Conservation (phyloP, 2,888 invertebrate species). For the Bedellia somnulentella region DNA sequence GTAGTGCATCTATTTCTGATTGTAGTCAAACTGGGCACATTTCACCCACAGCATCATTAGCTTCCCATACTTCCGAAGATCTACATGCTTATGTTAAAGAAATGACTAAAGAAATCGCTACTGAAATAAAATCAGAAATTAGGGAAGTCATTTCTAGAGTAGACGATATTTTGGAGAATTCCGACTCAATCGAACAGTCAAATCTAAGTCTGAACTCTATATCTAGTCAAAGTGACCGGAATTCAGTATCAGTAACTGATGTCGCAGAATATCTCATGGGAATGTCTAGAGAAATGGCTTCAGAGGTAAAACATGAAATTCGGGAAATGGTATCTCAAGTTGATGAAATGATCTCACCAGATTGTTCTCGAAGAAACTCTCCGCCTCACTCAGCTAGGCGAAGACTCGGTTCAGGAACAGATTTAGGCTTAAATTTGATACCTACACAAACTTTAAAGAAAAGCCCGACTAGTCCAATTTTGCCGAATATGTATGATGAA, state of each 20-base stretch:
- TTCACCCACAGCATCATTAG: slow-evolving; percentile 57
- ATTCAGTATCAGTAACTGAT: slow-evolving; percentile 73
- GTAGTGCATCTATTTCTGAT: slow-evolving; percentile 55
- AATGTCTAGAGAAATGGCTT: slow-evolving; percentile 76
- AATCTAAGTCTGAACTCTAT: slow-evolving; percentile 51
- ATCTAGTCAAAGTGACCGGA: slow-evolving; percentile 65
- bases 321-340: slow-evolving; percentile 74
- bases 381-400: slow-evolving; percentile 43
- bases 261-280: slow-evolving; percentile 79
- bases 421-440: slow-evolving; percentile 37
- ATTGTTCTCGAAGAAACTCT: slow-evolving; percentile 44
- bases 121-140: slow-evolving; percentile 80
- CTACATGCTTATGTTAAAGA: slow-evolving; percentile 76
- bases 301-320: slow-evolving; percentile 77
- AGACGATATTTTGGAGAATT: slow-evolving; percentile 75
- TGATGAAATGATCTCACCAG: slow-evolving; percentile 67
- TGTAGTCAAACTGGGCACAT: slow-evolving; percentile 56
- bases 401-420: slow-evolving; percentile 45
- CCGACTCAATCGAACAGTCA: slow-evolving; percentile 60
- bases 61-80: slow-evolving; percentile 64
- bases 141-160: slow-evolving; percentile 79
- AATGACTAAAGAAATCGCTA: slow-evolving; percentile 76
- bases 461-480: slow-evolving; percentile 48
- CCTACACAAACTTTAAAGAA: slow-evolving; percentile 30
- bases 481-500: slow-evolving; percentile 37